Percentiles rank a stretch among this genome's conserved stretches.
These are phyloP conservation scores for Cordilura impudica DNA, from an alignment of 2,888 invertebrate species.

Conservation along the genomic window DNA sequence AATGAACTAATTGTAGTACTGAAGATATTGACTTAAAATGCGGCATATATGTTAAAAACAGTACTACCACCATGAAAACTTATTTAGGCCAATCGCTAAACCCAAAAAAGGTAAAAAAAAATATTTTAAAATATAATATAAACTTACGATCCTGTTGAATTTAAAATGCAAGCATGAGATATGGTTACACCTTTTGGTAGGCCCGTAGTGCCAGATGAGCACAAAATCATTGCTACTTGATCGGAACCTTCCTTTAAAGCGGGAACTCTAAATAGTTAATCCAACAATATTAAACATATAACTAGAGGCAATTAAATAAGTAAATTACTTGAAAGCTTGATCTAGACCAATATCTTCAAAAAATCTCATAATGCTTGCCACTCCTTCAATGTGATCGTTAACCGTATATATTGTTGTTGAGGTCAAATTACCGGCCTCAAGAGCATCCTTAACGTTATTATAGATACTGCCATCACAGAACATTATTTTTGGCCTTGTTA, in stretches of 20 bases:
- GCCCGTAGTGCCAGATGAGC: conserved; percentile 65
- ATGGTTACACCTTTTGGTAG: conserved; percentile 63
- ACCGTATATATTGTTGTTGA: conserved; percentile 63
- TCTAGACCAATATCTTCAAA: conserved; percentile 14
- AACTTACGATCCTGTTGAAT: conserved; percentile 32
- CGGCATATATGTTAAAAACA: too few species aligned
- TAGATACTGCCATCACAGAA: conserved; percentile 66
- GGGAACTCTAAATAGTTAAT: conserved; percentile 16
- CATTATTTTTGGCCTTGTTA: conserved; percentile 68
- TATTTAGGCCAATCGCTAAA: too few species aligned
- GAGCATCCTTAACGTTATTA: conserved; percentile 52
- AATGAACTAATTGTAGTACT: too few species aligned
- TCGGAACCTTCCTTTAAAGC: conserved; percentile 40
- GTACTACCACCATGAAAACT: too few species aligned
- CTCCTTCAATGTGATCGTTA: conserved; percentile 62
- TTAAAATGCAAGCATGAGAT: conserved; percentile 61
- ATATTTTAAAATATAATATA: not conserved
- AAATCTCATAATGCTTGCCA: conserved; percentile 35
- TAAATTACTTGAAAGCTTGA: conserved; percentile 27
- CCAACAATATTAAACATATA: not conserved
- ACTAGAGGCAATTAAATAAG: not conserved
- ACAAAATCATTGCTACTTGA: conserved; percentile 63
- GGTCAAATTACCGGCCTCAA: conserved; percentile 56
- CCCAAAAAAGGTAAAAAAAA: too few species aligned
- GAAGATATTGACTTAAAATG: too few species aligned